Evolutionary conservation across 2,888 invertebrate species (phyloP).

Genomic region (Drosophila kokeensis): DNA sequence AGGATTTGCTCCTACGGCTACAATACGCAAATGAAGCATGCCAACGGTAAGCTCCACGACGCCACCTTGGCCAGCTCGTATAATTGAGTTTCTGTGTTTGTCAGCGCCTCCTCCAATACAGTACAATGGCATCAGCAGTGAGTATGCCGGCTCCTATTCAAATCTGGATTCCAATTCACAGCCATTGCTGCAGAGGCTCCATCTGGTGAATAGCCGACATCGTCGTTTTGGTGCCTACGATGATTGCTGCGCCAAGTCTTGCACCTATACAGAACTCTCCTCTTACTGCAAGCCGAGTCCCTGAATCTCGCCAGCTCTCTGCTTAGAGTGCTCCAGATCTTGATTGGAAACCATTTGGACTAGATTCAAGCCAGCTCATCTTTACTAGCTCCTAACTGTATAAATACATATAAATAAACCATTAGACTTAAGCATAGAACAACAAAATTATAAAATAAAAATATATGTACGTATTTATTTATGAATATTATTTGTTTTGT

Average conservation of each 20-base stretch:
- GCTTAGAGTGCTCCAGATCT: background rate
- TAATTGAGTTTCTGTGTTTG: background rate
- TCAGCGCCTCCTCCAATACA: constrained; percentile 36
- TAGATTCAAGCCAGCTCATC: constrained; percentile 7
- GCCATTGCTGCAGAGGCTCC: constrained; percentile 55
- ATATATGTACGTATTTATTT: background rate
- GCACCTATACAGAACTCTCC: constrained; percentile 57
- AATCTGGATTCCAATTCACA: constrained; percentile 23
- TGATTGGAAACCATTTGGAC: constrained; percentile 2
- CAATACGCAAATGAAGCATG: constrained; percentile 60
- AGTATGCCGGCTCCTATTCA: constrained; percentile 15
- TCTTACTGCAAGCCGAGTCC: constrained; percentile 61
- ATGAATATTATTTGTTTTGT: background rate
- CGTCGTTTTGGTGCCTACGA: constrained; percentile 70
- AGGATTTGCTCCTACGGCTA: constrained; percentile 68
- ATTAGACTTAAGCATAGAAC: background rate
- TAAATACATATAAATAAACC: background rate
- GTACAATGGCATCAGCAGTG: constrained; percentile 49
- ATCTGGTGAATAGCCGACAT: constrained; percentile 66
- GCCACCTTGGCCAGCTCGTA: background rate
- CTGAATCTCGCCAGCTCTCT: background rate
- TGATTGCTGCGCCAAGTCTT: constrained; percentile 75
- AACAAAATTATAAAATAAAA: background rate
- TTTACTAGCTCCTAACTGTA: constrained; percentile 11
- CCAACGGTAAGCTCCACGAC: constrained; percentile 32